Evolutionary conservation across 2,113 vertebrate species (phyloP).

Genomic region (Alexandromys fortis): DNA sequence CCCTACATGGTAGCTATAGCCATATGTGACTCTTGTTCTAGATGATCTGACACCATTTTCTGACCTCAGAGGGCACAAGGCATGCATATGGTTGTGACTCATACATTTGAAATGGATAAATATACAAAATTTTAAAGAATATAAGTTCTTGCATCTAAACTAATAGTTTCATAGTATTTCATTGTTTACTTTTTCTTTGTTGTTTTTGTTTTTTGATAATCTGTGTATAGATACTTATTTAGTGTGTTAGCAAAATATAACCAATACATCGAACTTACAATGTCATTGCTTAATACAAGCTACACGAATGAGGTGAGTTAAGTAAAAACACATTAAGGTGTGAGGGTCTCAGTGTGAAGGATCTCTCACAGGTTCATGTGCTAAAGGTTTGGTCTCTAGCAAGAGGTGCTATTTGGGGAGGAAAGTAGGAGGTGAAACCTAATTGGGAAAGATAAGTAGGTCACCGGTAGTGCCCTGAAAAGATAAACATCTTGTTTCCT

Average conservation of each 20-base stretch:
- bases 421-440: neutral
- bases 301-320: neutral
- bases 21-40: neutral
- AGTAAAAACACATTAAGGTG: neutral
- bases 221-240: neutral
- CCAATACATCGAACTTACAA: neutral
- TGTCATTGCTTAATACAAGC: neutral
- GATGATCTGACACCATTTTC: neutral
- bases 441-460: neutral
- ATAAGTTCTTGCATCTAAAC: neutral
- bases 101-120: neutral
- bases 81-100: neutral
- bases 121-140: neutral
- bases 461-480: neutral
- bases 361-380: neutral
- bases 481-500: neutral
- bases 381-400: neutral
- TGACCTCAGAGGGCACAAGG: neutral
- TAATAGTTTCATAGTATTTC: neutral
- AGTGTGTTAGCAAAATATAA: constrained; percentile 18
- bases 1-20: neutral
- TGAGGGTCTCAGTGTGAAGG: neutral
- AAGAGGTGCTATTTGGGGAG: neutral
- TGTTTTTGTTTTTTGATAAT: neutral
- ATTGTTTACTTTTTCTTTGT: neutral